phyloP scores from a whole-genome alignment of 2,888 invertebrate genomes.

The Helicoverpa assulta region DNA sequence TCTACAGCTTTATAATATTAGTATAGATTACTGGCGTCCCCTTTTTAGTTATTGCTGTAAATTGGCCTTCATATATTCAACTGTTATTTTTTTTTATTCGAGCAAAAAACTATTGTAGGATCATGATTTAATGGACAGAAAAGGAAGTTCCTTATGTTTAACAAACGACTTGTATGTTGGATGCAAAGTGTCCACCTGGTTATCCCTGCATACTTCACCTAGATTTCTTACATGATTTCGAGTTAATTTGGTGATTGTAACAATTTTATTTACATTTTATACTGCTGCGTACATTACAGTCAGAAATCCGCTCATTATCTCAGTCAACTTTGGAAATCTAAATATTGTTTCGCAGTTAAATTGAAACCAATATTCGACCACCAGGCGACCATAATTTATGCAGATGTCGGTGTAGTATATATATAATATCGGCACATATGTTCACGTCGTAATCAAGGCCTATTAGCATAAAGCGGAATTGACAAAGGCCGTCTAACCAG shows the following conservation, averaged over 20 bases:
- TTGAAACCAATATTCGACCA: slow-evolving; percentile 55
- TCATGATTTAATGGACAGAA: not conserved
- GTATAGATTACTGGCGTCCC: slow-evolving; percentile 33
- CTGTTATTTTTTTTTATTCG: slow-evolving; percentile 38
- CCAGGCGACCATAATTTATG: slow-evolving; percentile 50
- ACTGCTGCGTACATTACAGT: not conserved
- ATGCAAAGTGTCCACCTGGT: slow-evolving; percentile 22
- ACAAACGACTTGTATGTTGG: slow-evolving; percentile 20
- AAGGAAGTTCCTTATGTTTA: slow-evolving; percentile 5
- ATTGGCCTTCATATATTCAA: slow-evolving; percentile 12
- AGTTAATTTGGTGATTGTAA: too few relatives aligned
- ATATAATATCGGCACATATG: slow-evolving; percentile 47
- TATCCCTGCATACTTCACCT: slow-evolving; percentile 2
- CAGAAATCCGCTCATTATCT: slow-evolving; percentile 2
- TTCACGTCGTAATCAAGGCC: slow-evolving; percentile 65
- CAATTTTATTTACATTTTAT: too few relatives aligned
- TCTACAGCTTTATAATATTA: too few relatives aligned
- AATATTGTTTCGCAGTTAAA: slow-evolving; percentile 12
- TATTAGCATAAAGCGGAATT: slow-evolving; percentile 70
- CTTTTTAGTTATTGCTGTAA: slow-evolving; percentile 27
- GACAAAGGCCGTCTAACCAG: slow-evolving; percentile 69
- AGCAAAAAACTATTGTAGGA: slow-evolving; percentile 20
- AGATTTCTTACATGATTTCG: too few relatives aligned
- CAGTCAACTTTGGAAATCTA: slow-evolving; percentile 10
- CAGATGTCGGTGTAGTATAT: slow-evolving; percentile 33